Conservation (phyloP, 2,888 invertebrate genomes). For the Calameuta idolon region DNA sequence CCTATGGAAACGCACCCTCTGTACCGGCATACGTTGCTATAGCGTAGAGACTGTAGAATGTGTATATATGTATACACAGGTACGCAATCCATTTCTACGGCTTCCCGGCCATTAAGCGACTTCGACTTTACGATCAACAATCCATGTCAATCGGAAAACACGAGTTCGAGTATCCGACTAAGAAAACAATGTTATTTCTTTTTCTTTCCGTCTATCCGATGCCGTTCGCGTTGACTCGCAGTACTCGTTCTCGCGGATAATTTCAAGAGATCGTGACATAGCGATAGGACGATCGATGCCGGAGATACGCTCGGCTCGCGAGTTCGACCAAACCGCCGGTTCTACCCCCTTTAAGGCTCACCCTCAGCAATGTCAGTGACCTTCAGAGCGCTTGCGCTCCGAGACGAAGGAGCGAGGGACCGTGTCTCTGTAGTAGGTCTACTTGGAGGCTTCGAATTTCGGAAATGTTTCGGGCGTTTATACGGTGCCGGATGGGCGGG, state of each 20-base stretch:
- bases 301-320: background rate
- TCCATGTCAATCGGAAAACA: background rate
- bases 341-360: background rate
- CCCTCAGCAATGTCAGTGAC: background rate
- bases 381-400: background rate
- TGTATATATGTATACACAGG: background rate
- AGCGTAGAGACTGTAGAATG: background rate
- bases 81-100: background rate
- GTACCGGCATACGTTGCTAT: background rate
- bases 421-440: background rate
- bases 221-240: background rate
- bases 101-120: background rate
- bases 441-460: background rate
- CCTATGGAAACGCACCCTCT: background rate
- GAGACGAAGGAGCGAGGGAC: background rate
- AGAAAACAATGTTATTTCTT: background rate
- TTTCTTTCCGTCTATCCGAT: background rate
- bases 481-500: background rate
- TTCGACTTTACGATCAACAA: background rate
- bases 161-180: background rate
- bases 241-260: background rate
- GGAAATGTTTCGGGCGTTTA: background rate
- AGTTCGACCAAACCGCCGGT: background rate
- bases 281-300: background rate
- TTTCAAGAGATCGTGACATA: background rate